A percentile compares a stretch with the other conserved stretches of the same genome.
These are phyloP conservation scores for Aricia artaxerxes DNA, from an alignment of 2,888 invertebrate genomes.

Conservation along the genomic window DNA sequence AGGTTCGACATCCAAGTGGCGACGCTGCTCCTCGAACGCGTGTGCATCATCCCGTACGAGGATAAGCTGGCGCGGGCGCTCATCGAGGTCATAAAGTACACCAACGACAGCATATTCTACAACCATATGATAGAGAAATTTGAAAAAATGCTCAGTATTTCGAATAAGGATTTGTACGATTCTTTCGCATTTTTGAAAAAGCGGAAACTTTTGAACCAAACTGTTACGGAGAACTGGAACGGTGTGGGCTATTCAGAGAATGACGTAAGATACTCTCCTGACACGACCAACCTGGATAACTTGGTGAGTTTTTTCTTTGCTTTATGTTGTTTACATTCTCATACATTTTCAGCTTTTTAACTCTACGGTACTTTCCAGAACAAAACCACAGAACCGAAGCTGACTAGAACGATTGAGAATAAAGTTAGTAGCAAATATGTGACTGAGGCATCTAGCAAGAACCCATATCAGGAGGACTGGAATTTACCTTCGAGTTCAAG, in stretches of 20 bases:
- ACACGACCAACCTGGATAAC: slow-evolving; percentile 59
- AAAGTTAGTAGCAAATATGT: neutral
- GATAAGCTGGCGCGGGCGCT: slow-evolving; percentile 50
- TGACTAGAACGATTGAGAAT: slow-evolving; percentile 22
- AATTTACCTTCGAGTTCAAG: slow-evolving; percentile 1
- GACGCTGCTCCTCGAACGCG: slow-evolving; percentile 56
- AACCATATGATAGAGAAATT: slow-evolving; percentile 51
- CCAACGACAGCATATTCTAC: slow-evolving; percentile 51
- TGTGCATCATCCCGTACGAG: slow-evolving; percentile 61
- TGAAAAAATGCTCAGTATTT: slow-evolving; percentile 49
- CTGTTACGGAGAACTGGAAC: neutral
- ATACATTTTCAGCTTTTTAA: neutral
- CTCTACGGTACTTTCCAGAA: neutral
- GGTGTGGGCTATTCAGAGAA: slow-evolving; percentile 34
- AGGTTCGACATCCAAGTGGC: slow-evolving; percentile 51
- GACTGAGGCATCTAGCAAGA: neutral
- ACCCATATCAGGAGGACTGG: neutral
- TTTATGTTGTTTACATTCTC: neutral
- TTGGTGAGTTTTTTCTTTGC: slow-evolving; percentile 52
- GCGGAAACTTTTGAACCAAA: slow-evolving; percentile 27
- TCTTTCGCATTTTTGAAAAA: slow-evolving; percentile 46
- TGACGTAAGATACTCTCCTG: slow-evolving; percentile 51
- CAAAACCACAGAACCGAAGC: neutral
- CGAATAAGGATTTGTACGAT: slow-evolving; percentile 44
- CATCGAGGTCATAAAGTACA: slow-evolving; percentile 53